phyloP scores from a whole-genome alignment of 1,140 invertebrate species.

The Neotoxoptera formosana region DNA sequence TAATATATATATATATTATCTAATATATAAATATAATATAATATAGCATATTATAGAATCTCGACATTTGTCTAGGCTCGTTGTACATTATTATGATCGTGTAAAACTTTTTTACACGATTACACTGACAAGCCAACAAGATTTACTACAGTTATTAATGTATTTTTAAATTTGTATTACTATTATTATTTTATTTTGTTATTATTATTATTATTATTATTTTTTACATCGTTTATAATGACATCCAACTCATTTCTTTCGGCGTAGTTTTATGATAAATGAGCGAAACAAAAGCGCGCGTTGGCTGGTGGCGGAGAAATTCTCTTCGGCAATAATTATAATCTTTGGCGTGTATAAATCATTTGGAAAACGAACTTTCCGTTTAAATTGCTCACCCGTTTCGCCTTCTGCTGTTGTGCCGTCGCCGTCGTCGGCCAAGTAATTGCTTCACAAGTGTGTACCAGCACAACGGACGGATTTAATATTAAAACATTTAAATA shows the following conservation, averaged over 20 bases:
- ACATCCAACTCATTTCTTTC: constrained; percentile 23
- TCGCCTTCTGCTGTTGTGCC: constrained; percentile 33
- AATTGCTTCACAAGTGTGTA: constrained; percentile 49
- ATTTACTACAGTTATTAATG: constrained; percentile 11
- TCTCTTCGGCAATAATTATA: constrained; percentile 44
- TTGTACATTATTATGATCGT: neutral
- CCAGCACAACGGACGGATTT: constrained; percentile 38
- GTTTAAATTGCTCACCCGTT: constrained; percentile 42
- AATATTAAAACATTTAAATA: constrained; percentile 53
- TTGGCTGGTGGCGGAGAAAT: neutral
- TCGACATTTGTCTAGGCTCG: too few species aligned
- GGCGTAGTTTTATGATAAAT: constrained; percentile 14
- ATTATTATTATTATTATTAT: neutral
- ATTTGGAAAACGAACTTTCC: constrained; percentile 52
- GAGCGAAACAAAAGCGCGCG: constrained; percentile 28
- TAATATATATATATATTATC: too few species aligned
- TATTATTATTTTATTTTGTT: neutral
- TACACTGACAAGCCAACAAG: neutral
- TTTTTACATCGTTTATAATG: constrained; percentile 27
- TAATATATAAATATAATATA: too few species aligned
- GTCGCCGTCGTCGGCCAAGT: constrained; percentile 2
- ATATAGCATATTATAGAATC: too few species aligned
- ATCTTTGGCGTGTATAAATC: constrained; percentile 51
- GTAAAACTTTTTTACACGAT: neutral
- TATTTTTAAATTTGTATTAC: neutral